A percentile compares a stretch with the other conserved stretches of the same genome.
Conservation (phyloP, 2,888 invertebrate species). For the Margaritifera margaritifera region DNA sequence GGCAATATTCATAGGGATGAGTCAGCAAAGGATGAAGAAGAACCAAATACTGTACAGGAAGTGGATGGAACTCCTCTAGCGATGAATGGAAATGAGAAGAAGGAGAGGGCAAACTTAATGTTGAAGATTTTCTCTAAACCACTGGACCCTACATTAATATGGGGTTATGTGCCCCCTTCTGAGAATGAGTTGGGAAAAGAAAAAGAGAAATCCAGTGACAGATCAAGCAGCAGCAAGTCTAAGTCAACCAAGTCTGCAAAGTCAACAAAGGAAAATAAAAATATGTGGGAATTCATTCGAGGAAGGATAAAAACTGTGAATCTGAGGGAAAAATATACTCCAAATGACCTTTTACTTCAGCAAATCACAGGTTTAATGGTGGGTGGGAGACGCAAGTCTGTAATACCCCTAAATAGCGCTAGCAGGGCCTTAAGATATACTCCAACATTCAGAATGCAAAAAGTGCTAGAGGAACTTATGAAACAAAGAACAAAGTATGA, state of each 20-base stretch:
- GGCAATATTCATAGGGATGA: conserved; percentile 20
- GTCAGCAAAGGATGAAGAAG: conserved; percentile 11
- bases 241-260: conserved; percentile 11
- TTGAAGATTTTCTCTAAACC: conserved; percentile 43
- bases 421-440: conserved; percentile 64
- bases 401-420: conserved; percentile 57
- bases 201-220: conserved; percentile 12
- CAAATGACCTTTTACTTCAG: conserved; percentile 60
- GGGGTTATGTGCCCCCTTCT: conserved; percentile 22
- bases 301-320: conserved; percentile 44
- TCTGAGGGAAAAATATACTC: conserved; percentile 39
- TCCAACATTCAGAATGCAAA: conserved; percentile 66
- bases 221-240: conserved; percentile 18
- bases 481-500: conserved; percentile 57
- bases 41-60: not conserved
- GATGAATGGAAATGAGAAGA: conserved; percentile 7
- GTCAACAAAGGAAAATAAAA: conserved; percentile 26
- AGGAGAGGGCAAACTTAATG: conserved; percentile 33
- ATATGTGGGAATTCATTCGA: conserved; percentile 56
- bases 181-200: conserved; percentile 9
- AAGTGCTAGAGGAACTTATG: conserved; percentile 63
- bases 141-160: conserved; percentile 22
- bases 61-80: no score
- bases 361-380: conserved; percentile 57
- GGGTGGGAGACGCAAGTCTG: conserved; percentile 34